These are phyloP conservation scores for Cyanocitta stelleri DNA, from an alignment of 2,113 vertebrate species.

Conservation along the genomic window DNA sequence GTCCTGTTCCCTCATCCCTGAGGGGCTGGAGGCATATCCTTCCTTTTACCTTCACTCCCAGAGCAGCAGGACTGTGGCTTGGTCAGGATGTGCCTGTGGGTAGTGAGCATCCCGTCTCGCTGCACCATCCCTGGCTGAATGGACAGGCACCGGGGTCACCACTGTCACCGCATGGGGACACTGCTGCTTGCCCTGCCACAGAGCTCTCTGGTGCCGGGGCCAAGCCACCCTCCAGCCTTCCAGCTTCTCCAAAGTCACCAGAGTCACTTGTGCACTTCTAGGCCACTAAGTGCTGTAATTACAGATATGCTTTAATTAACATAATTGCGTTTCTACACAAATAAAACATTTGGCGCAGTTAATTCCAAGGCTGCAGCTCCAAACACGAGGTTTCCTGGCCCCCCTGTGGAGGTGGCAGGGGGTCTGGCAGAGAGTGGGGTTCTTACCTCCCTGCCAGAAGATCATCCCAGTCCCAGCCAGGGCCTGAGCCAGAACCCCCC, in stretches of 20 bases:
- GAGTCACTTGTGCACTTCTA: neutral
- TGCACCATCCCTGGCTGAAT: neutral
- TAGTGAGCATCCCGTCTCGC: neutral
- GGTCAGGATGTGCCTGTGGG: neutral
- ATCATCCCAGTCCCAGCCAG: neutral
- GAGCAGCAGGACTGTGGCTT: neutral
- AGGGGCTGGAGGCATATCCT: neutral
- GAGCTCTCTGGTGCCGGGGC: fast-evolving
- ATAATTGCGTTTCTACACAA: conserved; percentile 55
- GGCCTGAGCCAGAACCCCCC: neutral
- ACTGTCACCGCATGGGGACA: neutral
- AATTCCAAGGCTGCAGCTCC: conserved; percentile 8
- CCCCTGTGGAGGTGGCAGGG: neutral
- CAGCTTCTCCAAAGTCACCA: neutral
- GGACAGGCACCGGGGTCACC: neutral
- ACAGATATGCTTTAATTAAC: conserved; percentile 57
- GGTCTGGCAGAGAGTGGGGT: neutral
- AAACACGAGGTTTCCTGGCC: neutral
- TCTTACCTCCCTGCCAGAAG: neutral
- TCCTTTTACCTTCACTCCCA: neutral
- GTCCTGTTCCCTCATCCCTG: neutral
- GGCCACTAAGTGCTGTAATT: conserved; percentile 55
- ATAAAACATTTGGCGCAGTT: conserved; percentile 36
- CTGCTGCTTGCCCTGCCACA: neutral
- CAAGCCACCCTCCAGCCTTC: neutral